Evolutionary conservation across 2,888 invertebrate genomes (phyloP).

Genomic region (Lobophora halterata): DNA sequence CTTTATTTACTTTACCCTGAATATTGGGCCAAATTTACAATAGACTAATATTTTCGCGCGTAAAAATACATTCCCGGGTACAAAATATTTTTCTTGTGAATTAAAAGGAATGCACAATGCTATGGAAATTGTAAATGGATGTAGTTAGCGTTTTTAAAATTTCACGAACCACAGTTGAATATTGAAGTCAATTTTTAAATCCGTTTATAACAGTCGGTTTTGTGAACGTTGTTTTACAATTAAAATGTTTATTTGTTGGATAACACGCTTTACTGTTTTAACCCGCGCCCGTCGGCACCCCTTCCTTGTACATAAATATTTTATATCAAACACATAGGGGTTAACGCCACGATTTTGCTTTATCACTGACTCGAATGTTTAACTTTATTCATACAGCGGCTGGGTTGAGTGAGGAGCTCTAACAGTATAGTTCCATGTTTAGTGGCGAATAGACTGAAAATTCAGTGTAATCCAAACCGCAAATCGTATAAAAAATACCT

Average conservation of each 20-base stretch:
- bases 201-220: slow-evolving; percentile 34
- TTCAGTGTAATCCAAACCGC: too few species aligned
- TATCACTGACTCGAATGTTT: slow-evolving; percentile 36
- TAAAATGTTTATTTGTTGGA: slow-evolving; percentile 51
- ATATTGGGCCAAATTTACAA: slow-evolving; percentile 14
- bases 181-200: slow-evolving; percentile 28
- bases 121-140: slow-evolving; percentile 15
- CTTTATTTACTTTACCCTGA: slow-evolving; percentile 36
- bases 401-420: too few species aligned
- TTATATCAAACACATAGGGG: slow-evolving; percentile 51
- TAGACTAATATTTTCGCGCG: slow-evolving; percentile 10
- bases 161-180: slow-evolving; percentile 18
- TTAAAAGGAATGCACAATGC: slow-evolving; percentile 10
- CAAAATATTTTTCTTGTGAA: slow-evolving; percentile 13
- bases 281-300: slow-evolving; percentile 41
- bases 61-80: slow-evolving; percentile 7
- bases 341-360: slow-evolving; percentile 51
- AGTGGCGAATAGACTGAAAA: too few species aligned
- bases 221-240: slow-evolving; percentile 43
- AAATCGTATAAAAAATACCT: too few species aligned
- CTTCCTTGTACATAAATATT: slow-evolving; percentile 53
- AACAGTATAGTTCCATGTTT: too few species aligned
- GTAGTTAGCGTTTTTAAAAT: slow-evolving; percentile 18
- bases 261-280: slow-evolving; percentile 51
- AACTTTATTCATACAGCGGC: slow-evolving; percentile 45